These are phyloP conservation scores for Strix aluco DNA, from an alignment of 2,113 vertebrate species.

Conservation along the genomic window DNA sequence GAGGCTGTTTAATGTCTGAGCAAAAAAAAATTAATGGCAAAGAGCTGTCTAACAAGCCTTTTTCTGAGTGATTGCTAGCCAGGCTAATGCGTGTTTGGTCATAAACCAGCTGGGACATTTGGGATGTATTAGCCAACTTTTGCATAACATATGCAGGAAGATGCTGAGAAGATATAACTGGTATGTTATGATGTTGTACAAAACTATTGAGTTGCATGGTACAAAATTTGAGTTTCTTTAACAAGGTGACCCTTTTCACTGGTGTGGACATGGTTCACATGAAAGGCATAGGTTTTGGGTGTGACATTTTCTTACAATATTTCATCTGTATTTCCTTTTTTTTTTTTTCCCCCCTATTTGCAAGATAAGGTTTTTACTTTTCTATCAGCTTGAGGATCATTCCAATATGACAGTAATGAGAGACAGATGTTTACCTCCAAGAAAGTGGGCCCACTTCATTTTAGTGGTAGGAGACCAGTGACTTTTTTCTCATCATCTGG, in stretches of 20 bases:
- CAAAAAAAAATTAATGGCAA: not conserved
- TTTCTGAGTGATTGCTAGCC: slow-evolving; percentile 33
- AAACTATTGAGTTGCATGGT: not conserved
- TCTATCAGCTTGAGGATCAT: not conserved
- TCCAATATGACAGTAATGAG: not conserved
- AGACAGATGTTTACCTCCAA: not conserved
- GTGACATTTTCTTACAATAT: not conserved
- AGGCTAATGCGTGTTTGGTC: not conserved
- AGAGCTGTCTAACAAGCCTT: not conserved
- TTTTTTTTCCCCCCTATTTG: not conserved
- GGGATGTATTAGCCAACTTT: slow-evolving; percentile 10
- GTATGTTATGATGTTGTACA: not conserved
- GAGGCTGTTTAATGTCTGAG: slow-evolving; percentile 33
- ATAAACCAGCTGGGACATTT: slow-evolving; percentile 32
- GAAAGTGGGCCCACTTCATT: not conserved
- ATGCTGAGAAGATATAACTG: not conserved
- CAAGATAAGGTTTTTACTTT: not conserved
- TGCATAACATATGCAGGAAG: not conserved
- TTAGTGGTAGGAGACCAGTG: not conserved
- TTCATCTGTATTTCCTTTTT: not conserved
- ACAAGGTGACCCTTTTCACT: not conserved
- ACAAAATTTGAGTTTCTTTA: not conserved
- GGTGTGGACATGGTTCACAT: not conserved
- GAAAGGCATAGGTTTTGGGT: not conserved
- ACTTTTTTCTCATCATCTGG: not conserved